Percentiles rank a stretch among this genome's conserved stretches.
Evolutionary conservation across 2,113 vertebrate species (phyloP).

Genomic region (Istiophorus platypterus): DNA sequence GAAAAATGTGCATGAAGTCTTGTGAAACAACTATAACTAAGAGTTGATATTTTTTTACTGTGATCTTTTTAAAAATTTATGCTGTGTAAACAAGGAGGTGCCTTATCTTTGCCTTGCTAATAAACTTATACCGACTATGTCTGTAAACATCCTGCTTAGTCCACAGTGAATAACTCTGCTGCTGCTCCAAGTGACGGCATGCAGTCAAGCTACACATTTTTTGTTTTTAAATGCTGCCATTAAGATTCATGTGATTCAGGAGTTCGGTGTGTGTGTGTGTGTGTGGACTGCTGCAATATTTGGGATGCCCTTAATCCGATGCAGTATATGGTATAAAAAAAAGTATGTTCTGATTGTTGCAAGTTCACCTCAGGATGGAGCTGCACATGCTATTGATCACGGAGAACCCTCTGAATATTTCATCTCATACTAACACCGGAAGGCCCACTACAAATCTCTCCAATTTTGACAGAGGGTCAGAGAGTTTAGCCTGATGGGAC

Average conservation of each 20-base stretch:
- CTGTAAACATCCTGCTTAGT: constrained; percentile 56
- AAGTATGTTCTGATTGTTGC: constrained; percentile 14
- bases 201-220: constrained; percentile 25
- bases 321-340: neutral
- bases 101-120: constrained; percentile 23
- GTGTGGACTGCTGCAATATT: neutral
- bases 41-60: neutral
- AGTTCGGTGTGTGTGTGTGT: neutral
- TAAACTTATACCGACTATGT: constrained; percentile 46
- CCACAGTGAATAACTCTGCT: constrained; percentile 24
- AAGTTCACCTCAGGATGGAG: constrained; percentile 38
- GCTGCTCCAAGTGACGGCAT: constrained; percentile 38
- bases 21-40: constrained; percentile 5
- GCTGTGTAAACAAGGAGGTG: constrained; percentile 49
- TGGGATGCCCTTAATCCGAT: neutral
- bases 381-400: constrained; percentile 68
- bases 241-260: neutral
- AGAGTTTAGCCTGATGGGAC: constrained; percentile 75
- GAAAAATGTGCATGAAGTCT: neutral
- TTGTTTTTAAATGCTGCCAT: constrained; percentile 1
- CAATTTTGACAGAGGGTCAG: constrained; percentile 72
- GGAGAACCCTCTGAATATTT: constrained; percentile 75
- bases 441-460: constrained; percentile 77
- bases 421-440: constrained; percentile 69
- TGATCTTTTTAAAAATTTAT: constrained; percentile 31